Evolutionary conservation across 2,888 invertebrate species (phyloP).

Genomic region (Lamellibrachia columna): DNA sequence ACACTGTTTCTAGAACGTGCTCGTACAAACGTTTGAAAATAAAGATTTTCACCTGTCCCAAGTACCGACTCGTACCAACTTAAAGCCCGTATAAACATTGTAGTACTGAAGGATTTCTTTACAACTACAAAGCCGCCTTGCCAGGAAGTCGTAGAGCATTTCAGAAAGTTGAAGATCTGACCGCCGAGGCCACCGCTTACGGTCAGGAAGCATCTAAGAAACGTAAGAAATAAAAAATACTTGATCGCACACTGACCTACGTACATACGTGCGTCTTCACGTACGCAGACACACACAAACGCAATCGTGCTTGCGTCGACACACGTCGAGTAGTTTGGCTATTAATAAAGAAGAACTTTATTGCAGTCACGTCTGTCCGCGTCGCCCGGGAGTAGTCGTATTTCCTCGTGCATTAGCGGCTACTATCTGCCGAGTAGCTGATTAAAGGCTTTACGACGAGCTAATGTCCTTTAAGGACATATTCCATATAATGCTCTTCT

Average conservation of each 20-base stretch:
- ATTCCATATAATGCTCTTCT: neutral
- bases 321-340: neutral
- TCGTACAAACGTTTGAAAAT: no score
- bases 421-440: slow-evolving; percentile 11
- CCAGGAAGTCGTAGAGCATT: neutral
- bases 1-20: no score
- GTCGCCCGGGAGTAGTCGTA: neutral
- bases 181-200: neutral
- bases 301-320: neutral
- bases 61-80: no score
- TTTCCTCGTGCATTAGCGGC: slow-evolving; percentile 10
- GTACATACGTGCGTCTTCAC: neutral
- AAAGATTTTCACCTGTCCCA: no score
- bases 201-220: neutral
- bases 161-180: neutral
- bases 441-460: slow-evolving; percentile 3
- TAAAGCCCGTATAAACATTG: no score
- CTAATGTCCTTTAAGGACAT: slow-evolving; percentile 6
- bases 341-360: neutral
- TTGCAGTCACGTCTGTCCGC: neutral
- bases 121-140: no score
- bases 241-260: neutral
- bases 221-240: neutral
- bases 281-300: neutral
- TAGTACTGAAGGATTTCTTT: no score